Evolutionary conservation across 1,140 invertebrate genomes (phyloP), one percentile per base, ranked within the genome.

Genomic region (Drosophila pseudoananassae): DNA sequence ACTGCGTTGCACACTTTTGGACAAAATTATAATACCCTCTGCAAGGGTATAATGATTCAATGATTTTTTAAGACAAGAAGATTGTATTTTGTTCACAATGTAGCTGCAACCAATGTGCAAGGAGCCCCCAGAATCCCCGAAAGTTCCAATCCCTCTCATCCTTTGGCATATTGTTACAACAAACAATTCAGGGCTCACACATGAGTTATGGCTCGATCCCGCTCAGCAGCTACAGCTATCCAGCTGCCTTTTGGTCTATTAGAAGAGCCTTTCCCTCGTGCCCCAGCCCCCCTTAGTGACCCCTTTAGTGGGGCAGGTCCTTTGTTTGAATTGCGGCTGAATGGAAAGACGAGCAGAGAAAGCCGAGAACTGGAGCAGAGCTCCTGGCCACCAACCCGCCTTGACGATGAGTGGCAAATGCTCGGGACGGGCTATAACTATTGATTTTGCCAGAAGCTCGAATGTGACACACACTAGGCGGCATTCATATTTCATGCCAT

Each of bases 401-500:
- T 47, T 23, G 46, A 76, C 69, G 68, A 81, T 77, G 84, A 54
- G 52, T 56, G 47, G 47, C 49, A 87, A 82, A 50, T 74, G 64
- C 73, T 25, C 14, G 40, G 82, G 69, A 63, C 14, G 40, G 82
- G 64, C 73, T 76, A 63, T 46, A 87, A 82, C 82, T 87, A 87
- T 87, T 88, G 82, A 87, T 87, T 87, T 87, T 87, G 64, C 53
- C 60, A 17, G 17, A 38, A 38, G 61, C 38, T 29, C 31, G 6
- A 43, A 49, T 31, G 46, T 58, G 45, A 38, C 65, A 64, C 71
- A 68, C 65, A 38, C 51, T 31, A 54, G 31, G 46, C 33, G 65
- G 50, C 55, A 71, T 73, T 56, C 66, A 87, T 66, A 68, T 73
- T 78, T 85, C 77, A 83, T 82, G 82, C 82, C 82, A 87, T 87